Evolutionary conservation across 2,797 vertebrate species (phyloP).

Genomic region (Bradypodion ventrale): DNA sequence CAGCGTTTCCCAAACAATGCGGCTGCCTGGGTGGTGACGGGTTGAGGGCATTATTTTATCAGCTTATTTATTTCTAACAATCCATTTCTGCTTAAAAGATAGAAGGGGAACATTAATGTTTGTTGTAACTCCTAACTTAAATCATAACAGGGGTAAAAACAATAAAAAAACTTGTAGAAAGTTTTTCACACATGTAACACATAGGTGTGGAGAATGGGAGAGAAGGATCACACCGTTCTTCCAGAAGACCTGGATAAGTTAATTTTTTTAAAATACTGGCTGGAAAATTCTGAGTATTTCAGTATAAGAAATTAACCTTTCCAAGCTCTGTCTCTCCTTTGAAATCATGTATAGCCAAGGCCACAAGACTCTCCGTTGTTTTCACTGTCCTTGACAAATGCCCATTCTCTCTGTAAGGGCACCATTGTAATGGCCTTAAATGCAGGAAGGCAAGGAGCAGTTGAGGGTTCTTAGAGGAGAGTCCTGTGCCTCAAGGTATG

Average conservation of each 20-base stretch:
- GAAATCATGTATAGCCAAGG: no score
- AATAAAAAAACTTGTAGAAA: neutral
- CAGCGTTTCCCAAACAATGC: no score
- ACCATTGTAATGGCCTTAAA: neutral
- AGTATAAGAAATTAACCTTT: no score
- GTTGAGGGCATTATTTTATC: no score
- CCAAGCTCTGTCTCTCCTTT: no score
- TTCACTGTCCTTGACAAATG: neutral
- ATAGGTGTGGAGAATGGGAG: neutral
- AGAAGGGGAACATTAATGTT: neutral
- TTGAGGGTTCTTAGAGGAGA: neutral
- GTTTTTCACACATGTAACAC: neutral
- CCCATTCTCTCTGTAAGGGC: no score
- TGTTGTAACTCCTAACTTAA: neutral
- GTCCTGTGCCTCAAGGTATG: neutral
- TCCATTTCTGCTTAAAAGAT: neutral
- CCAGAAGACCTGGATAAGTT: no score
- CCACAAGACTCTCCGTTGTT: neutral
- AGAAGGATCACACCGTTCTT: neutral
- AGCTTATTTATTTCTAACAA: neutral
- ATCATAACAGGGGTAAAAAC: neutral
- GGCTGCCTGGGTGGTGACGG: no score
- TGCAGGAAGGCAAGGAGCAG: neutral
- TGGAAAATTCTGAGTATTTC: no score
- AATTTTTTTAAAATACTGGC: no score